A percentile compares a stretch with the other conserved stretches of the same genome.
phyloP scores from a whole-genome alignment of 2,113 vertebrate genomes.

The Semnornis frantzii region DNA sequence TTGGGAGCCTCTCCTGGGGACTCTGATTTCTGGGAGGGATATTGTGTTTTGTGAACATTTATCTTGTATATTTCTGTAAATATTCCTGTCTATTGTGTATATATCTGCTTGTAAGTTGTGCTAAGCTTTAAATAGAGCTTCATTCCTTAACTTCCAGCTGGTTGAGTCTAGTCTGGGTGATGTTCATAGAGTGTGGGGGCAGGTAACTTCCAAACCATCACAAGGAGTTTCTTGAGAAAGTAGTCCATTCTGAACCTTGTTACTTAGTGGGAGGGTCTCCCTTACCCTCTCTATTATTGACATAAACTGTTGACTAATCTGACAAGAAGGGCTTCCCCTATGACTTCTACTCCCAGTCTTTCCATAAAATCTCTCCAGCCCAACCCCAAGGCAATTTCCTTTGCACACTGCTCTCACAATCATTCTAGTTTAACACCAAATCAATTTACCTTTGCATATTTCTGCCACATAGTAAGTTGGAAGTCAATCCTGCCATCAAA shows the following conservation, averaged over 20 bases:
- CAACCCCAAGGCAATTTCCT: not conserved
- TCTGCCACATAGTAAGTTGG: not conserved
- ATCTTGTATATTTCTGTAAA: too few species aligned
- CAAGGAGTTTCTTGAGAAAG: not conserved
- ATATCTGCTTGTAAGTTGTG: too few species aligned
- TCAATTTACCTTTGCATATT: not conserved
- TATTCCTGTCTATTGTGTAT: too few species aligned
- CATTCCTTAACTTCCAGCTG: too few species aligned
- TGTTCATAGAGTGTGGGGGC: too few species aligned
- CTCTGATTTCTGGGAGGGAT: too few species aligned
- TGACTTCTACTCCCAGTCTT: not conserved
- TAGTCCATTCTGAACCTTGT: not conserved
- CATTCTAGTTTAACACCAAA: not conserved
- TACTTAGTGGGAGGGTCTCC: not conserved
- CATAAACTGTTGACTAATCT: not conserved
- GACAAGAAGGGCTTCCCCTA: not conserved
- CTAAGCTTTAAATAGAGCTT: too few species aligned
- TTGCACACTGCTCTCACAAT: not conserved
- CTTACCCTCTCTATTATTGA: not conserved
- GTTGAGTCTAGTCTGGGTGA: too few species aligned
- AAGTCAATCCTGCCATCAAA: not conserved
- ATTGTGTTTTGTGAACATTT: too few species aligned
- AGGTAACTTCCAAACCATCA: too few species aligned
- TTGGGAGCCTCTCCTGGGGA: too few species aligned
- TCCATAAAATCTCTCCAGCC: not conserved